Percentiles rank a stretch among this genome's conserved stretches.
Conservation (phyloP, 2,888 invertebrate species). For the Tiphia femorata region DNA sequence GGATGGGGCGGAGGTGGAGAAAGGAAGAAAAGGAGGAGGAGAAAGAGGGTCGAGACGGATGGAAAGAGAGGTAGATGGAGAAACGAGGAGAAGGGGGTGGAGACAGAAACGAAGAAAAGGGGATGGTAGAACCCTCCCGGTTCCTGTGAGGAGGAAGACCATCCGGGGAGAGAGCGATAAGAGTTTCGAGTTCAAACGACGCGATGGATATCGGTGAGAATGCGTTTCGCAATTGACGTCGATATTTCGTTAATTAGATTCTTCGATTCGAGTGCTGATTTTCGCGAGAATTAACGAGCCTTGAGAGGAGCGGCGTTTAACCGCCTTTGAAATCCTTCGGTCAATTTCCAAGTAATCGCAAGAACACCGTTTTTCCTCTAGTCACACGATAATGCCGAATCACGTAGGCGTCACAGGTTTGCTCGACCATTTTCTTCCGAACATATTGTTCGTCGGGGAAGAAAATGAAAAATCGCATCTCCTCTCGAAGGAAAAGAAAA, state of each 20-base stretch:
- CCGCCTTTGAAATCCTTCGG: too few relatives aligned
- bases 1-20: conserved; percentile 18
- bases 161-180: conserved; percentile 42
- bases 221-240: conserved; percentile 26
- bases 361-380: too few relatives aligned
- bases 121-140: too few relatives aligned
- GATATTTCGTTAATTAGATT: conserved; percentile 34
- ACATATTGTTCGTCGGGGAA: too few relatives aligned
- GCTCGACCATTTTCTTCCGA: too few relatives aligned
- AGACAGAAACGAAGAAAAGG: conserved; percentile 25
- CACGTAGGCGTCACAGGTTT: too few relatives aligned
- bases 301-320: too few relatives aligned
- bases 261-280: not conserved
- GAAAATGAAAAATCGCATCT: too few relatives aligned
- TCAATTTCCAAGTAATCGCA: too few relatives aligned
- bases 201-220: conserved; percentile 39
- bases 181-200: conserved; percentile 35
- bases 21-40: conserved; percentile 6
- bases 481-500: too few relatives aligned
- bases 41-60: conserved; percentile 11
- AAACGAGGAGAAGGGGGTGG: conserved; percentile 30
- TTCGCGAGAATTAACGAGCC: too few relatives aligned
- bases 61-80: conserved; percentile 31
- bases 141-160: conserved; percentile 14
- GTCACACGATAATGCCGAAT: too few relatives aligned